Evolutionary conservation across 2,797 vertebrate genomes (phyloP).

Genomic region (Siniperca obscura): DNA sequence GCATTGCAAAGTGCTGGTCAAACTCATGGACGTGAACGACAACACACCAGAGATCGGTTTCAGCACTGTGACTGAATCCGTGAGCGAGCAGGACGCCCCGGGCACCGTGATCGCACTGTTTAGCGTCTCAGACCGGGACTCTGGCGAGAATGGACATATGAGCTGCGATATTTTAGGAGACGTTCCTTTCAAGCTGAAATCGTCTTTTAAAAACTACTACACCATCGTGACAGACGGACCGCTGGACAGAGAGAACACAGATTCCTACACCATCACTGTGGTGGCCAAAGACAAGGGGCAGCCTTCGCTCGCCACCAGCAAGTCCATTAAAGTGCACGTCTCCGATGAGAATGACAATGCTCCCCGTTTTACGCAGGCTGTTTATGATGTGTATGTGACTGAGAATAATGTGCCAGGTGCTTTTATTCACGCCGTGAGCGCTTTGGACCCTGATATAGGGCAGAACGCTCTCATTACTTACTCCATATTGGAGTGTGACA

Average conservation of each 20-base stretch:
- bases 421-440: slow-evolving; percentile 97
- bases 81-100: slow-evolving; percentile 94
- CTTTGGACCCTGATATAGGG: slow-evolving; percentile 92
- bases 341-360: slow-evolving; percentile 98
- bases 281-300: slow-evolving; percentile 93
- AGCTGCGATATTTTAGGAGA: slow-evolving; percentile 94
- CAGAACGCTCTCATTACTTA: slow-evolving; percentile 94
- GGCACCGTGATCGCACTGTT: slow-evolving; percentile 98
- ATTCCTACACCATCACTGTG: slow-evolving; percentile 94
- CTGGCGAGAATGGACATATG: slow-evolving; percentile 95
- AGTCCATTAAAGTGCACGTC: slow-evolving; percentile 96
- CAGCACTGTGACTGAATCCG: slow-evolving; percentile 96
- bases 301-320: slow-evolving; percentile 92
- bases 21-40: slow-evolving; percentile 94
- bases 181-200: slow-evolving; percentile 95
- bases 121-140: slow-evolving; percentile 96
- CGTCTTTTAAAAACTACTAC: slow-evolving; percentile 97
- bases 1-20: slow-evolving; percentile 97
- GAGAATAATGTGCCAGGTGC: slow-evolving; percentile 99
- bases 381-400: slow-evolving; percentile 97
- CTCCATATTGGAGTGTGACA: slow-evolving; percentile 97
- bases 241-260: slow-evolving; percentile 92
- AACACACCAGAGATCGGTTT: slow-evolving; percentile 97
- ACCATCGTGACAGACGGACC: slow-evolving; percentile 95
- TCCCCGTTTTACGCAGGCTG: slow-evolving; percentile 92